These are phyloP conservation scores for Dusona sp. DNA, from an alignment of 2,888 invertebrate genomes.

Conservation along the genomic window DNA sequence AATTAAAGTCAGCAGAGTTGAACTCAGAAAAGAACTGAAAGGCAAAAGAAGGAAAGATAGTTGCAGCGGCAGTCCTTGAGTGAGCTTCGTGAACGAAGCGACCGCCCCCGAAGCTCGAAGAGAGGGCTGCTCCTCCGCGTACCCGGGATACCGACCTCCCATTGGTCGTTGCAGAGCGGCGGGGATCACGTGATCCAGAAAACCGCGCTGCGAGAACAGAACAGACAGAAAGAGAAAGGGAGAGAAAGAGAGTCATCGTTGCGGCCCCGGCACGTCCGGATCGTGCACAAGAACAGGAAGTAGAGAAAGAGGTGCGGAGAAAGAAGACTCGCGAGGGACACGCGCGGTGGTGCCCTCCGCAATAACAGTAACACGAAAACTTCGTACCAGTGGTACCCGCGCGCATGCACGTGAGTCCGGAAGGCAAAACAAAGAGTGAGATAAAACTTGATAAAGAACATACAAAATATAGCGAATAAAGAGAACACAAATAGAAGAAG, in stretches of 20 bases:
- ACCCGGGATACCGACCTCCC: conserved; percentile 79
- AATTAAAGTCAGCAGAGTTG: conserved; percentile 36
- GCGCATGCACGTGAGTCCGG: conserved; percentile 36
- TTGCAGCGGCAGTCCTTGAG: conserved; percentile 75
- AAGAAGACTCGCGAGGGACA: conserved; percentile 60
- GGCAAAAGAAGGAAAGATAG: conserved; percentile 31
- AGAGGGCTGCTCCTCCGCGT: conserved; percentile 84
- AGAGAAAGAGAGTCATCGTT: conserved; percentile 39
- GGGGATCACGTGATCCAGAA: conserved; percentile 78
- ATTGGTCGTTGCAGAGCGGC: conserved; percentile 78
- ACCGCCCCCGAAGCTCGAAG: conserved; percentile 84
- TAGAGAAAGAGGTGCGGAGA: conserved; percentile 73
- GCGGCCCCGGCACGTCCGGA: conserved; percentile 52
- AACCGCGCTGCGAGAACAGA: conserved; percentile 58
- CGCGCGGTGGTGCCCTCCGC: conserved; percentile 58
- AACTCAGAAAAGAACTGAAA: conserved; percentile 51
- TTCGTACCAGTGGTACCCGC: conserved; percentile 51
- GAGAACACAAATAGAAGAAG: conserved; percentile 63
- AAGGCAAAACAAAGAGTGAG: conserved; percentile 26
- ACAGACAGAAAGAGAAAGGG: conserved; percentile 43
- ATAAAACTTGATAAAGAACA: conserved; percentile 42
- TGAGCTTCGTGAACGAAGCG: conserved; percentile 72
- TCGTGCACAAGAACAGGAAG: conserved; percentile 65
- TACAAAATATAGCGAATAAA: conserved; percentile 27
- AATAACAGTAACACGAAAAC: conserved; percentile 45